A percentile compares a stretch with the other conserved stretches of the same genome.
phyloP scores from a whole-genome alignment of 2,113 vertebrate genomes.

The Dendropsophus ebraccatus region DNA sequence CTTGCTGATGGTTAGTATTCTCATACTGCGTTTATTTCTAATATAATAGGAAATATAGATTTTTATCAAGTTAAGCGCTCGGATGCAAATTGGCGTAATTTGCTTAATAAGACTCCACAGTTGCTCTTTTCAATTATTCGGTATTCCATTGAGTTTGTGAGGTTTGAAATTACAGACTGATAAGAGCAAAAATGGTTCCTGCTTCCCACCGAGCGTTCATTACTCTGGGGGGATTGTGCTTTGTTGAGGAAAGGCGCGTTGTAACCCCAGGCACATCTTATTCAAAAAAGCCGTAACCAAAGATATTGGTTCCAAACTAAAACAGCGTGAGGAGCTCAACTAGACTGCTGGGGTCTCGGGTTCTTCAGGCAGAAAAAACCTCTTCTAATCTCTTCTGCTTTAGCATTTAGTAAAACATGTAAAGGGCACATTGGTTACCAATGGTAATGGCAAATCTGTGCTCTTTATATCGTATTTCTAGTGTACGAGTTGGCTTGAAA shows the following conservation, averaged over 20 bases:
- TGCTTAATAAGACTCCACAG: constrained; percentile 40
- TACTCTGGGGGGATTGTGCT: background rate
- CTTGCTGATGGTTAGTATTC: background rate
- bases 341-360: background rate
- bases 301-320: background rate
- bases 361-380: background rate
- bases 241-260: background rate
- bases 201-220: constrained; percentile 31
- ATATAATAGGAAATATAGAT: constrained; percentile 26
- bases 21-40: background rate
- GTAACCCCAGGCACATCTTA: background rate
- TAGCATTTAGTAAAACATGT: too few relatives aligned
- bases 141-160: constrained; percentile 11
- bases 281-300: background rate
- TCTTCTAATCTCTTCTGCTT: background rate
- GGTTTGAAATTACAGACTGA: constrained; percentile 50
- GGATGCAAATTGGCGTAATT: background rate
- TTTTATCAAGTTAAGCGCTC: constrained; percentile 40
- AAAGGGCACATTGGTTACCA: too few relatives aligned
- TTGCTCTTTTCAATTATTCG: constrained; percentile 53
- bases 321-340: background rate
- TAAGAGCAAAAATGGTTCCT: constrained; percentile 43
- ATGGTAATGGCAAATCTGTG: too few relatives aligned
- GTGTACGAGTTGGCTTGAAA: too few relatives aligned
- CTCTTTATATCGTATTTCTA: too few relatives aligned